Evolutionary conservation across 1,140 invertebrate species (phyloP), one percentile per base, ranked within the genome.

Genomic region (Prorops nasuta): DNA sequence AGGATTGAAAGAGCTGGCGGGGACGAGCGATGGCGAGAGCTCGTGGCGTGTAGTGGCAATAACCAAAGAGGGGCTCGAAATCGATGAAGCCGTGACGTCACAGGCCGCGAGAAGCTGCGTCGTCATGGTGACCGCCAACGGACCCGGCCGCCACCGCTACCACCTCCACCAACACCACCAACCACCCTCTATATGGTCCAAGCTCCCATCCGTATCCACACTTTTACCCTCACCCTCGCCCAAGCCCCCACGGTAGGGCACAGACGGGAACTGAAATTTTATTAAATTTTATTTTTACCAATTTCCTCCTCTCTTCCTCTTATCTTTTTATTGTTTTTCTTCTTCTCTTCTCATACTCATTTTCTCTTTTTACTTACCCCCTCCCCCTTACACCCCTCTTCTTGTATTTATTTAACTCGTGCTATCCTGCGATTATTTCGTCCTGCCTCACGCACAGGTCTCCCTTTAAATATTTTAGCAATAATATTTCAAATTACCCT

Each of bases 41-140:
- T n/a, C n/a, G n/a, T n/a, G n/a, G n/a, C n/a, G n/a, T n/a, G n/a
- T n/a, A 28, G 4, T 4, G 24, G 10, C 24, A 6, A 56, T 61
- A 61, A 56, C 49, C 46, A 60, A 63, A 64, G 60, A 61, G 62
- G 65, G 60, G 56, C 58, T 63, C 63, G 66, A 69, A 66, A 77
- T 77, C 74, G 74, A 77, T 77, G 72, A 69, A 77, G 74, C 74
- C 63, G 64, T 75, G 74, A 76, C 72, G 74, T 76, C 72, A 75
- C 72, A 54, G 64, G 62, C 67, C 51, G 67, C 67, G 69, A 65
- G 72, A 77, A 64, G 70, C 72, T 77, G 74, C 65, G 73, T 76
- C 58, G 59, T 69, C 71, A 76, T 77, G 74, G 74, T 72, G 69
- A 77, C 74, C 74, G 74, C 74, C 74, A 69, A 76, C 69, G 65